Conservation (phyloP, 2,797 vertebrate species). For the Catharus ustulatus region DNA sequence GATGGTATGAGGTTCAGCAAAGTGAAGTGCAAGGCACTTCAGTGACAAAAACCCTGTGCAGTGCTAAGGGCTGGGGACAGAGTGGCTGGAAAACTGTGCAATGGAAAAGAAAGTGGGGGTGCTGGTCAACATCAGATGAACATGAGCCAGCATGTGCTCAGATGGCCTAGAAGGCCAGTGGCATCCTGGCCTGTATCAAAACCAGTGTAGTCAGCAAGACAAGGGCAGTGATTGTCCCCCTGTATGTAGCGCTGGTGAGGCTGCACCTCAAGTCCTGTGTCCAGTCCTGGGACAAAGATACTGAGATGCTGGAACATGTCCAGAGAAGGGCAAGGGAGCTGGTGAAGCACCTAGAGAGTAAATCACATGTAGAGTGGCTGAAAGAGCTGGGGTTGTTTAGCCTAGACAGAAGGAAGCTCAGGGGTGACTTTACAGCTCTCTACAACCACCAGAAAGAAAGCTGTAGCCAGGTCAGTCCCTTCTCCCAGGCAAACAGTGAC, state of each 20-base stretch:
- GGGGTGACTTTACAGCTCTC: neutral
- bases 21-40: neutral
- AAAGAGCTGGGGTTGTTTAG: neutral
- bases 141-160: neutral
- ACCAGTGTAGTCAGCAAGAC: neutral
- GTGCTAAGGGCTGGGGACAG: neutral
- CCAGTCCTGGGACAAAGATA: neutral
- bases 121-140: neutral
- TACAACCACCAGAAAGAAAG: neutral
- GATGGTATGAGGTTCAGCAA: neutral
- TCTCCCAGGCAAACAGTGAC: neutral
- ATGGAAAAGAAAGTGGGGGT: neutral
- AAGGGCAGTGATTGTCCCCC: neutral
- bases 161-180: neutral
- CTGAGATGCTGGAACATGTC: neutral
- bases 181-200: neutral
- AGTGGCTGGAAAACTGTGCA: neutral
- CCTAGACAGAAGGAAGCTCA: neutral
- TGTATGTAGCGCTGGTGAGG: neutral
- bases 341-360: neutral
- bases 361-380: neutral
- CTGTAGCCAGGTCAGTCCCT: neutral
- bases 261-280: accelerated
- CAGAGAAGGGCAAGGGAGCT: neutral
- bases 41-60: neutral